Evolutionary conservation across 2,113 vertebrate genomes (phyloP).

Genomic region (Cebus imitator): DNA sequence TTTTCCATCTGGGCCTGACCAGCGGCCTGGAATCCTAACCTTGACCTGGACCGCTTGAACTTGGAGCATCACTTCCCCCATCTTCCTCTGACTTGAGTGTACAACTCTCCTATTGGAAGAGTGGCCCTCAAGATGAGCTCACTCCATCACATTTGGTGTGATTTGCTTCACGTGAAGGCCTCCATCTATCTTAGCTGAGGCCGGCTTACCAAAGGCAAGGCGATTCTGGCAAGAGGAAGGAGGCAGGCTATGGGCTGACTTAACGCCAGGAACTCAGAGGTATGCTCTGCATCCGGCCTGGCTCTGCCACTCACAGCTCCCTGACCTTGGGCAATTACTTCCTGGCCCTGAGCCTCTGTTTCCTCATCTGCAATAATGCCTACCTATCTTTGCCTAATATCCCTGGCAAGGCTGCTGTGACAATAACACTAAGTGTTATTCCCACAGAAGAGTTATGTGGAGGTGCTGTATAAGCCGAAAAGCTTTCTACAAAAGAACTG

Average conservation of each 20-base stretch:
- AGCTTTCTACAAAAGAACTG: not conserved
- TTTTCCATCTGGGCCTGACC: not conserved
- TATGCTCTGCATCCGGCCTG: not conserved
- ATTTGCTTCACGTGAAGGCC: not conserved
- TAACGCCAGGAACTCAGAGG: not conserved
- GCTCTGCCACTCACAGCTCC: not conserved
- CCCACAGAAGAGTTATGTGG: not conserved
- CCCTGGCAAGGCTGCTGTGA: not conserved
- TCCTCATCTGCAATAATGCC: not conserved
- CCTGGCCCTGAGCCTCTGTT: not conserved
- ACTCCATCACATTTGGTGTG: too few species aligned
- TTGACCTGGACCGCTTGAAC: not conserved
- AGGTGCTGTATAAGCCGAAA: not conserved
- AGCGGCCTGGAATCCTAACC: not conserved
- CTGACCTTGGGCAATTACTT: not conserved
- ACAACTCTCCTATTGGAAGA: not conserved
- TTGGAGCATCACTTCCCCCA: too few species aligned
- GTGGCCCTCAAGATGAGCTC: too few species aligned
- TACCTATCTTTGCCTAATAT: not conserved
- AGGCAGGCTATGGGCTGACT: not conserved
- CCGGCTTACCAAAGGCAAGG: not conserved
- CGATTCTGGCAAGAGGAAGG: not conserved
- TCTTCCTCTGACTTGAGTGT: not conserved
- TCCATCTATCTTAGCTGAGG: not conserved
- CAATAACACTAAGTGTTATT: not conserved